These are phyloP conservation scores for Carassius carassius DNA, from an alignment of 2,113 vertebrate species.

Conservation along the genomic window DNA sequence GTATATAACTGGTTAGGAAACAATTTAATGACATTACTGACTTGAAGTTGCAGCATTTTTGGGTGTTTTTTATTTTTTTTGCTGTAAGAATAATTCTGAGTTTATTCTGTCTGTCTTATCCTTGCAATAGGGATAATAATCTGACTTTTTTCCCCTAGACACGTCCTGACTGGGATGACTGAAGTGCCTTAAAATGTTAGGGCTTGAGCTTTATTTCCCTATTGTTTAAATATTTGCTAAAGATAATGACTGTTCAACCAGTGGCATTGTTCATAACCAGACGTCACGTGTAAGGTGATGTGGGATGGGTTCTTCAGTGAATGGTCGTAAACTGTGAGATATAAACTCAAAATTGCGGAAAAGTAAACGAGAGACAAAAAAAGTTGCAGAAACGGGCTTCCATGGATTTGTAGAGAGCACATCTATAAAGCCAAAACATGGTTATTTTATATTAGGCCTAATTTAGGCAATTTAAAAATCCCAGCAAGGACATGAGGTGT, in stretches of 20 bases:
- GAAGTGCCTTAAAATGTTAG: too few relatives aligned
- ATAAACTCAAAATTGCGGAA: too few relatives aligned
- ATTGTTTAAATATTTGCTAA: too few relatives aligned
- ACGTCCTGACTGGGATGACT: too few relatives aligned
- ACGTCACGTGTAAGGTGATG: not conserved
- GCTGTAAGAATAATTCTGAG: not conserved
- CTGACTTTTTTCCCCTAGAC: too few relatives aligned
- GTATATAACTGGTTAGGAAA: not conserved
- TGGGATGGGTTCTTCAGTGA: not conserved
- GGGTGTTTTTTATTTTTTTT: not conserved
- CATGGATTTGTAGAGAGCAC: not conserved
- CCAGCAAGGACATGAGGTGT: too few relatives aligned
- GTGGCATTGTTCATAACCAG: not conserved
- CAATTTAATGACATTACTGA: not conserved
- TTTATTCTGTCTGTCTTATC: not conserved
- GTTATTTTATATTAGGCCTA: too few relatives aligned
- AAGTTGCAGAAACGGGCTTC: not conserved
- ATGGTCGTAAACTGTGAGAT: not conserved
- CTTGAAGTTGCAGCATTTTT: not conserved
- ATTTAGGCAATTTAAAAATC: too few relatives aligned
- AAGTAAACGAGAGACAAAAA: too few relatives aligned
- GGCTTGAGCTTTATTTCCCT: too few relatives aligned
- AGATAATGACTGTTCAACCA: not conserved
- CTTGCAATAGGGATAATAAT: too few relatives aligned
- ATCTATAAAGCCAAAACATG: not conserved